Base-by-base conservation (phyloP, 2,888 invertebrate species). In the Cerastis rubricosa region DNA sequence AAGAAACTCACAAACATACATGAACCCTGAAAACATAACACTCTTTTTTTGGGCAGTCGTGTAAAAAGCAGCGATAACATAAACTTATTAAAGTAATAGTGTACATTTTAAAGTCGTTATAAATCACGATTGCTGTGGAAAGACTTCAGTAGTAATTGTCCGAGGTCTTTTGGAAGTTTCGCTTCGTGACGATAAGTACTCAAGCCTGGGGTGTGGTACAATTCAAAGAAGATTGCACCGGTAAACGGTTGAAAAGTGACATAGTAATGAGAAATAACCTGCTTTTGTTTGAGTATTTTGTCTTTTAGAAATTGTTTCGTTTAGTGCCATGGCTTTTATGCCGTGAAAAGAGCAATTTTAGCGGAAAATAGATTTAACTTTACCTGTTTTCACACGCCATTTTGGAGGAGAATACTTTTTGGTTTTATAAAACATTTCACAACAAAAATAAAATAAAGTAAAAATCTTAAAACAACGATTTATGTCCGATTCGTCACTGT, bases 171-270 rank as follows among this genome's bases (percentile, higher is more conserved):
- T 83, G 78, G 88, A 90, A 84, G 59, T 74, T 78, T 54, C 35
- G 82, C 88, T 92, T 90, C 93, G 92, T 93, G 93, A 90, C 84
- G 90, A 88, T 92, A 92, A 92, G 83, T 89, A 90, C 86, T 84
- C 68, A 71, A 81, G 76, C 78, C 79, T 71, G 25, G 69, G 57
- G 84, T 63, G 81, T 81, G 90, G 90, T 80, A 7, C 83, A 90
- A 91, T 81, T 76, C 29, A 87, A 6, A 77, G 78, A 78, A 83
- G 63, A 78, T 64, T 83, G 57, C 43, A 59, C 35, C 4, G 29
- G 2, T 68, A 45, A 76, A 57, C 25, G 35, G 7, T 49, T 35
- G 25, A 7, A 14, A 82, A 75, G 17, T 49, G 25, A 40, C 22
- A 54, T 14, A 40, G 22, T 19, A 17, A 49, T 43, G 17, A 35